Evolutionary conservation across 2,113 vertebrate genomes (phyloP).

Genomic region (Platycercus adscitus): DNA sequence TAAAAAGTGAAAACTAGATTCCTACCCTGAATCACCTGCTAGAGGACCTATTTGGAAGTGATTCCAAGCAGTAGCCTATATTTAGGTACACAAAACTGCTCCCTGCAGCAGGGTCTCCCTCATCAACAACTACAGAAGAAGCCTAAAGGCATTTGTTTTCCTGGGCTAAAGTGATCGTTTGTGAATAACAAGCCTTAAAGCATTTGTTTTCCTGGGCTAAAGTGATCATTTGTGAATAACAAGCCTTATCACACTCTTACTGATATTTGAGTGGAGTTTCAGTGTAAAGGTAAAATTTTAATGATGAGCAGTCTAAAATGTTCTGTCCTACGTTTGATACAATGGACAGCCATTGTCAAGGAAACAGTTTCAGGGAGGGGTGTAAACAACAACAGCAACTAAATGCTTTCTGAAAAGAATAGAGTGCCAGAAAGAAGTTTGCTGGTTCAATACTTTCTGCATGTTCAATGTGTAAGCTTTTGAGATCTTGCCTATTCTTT

Average conservation of each 20-base stretch:
- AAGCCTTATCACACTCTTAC: neutral
- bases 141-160: neutral
- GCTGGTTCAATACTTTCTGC: neutral
- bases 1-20: neutral
- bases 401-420: neutral
- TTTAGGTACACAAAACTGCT: neutral
- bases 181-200: neutral
- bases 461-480: neutral
- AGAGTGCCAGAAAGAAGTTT: neutral
- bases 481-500: neutral
- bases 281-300: neutral
- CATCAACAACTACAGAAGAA: neutral
- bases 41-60: neutral
- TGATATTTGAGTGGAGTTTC: neutral
- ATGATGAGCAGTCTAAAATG: neutral
- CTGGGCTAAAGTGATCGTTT: neutral
- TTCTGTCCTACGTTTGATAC: neutral
- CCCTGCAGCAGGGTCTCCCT: neutral
- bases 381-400: fast-evolving
- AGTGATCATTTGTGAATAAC: neutral
- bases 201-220: neutral
- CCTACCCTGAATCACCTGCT: neutral
- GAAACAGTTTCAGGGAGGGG: neutral
- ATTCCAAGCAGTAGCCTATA: neutral
- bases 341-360: neutral